Conservation (phyloP, 30 jellyfish, hydroid and myxozoan species). For the Aurelia aurita complex sp. Pacific region DNA sequence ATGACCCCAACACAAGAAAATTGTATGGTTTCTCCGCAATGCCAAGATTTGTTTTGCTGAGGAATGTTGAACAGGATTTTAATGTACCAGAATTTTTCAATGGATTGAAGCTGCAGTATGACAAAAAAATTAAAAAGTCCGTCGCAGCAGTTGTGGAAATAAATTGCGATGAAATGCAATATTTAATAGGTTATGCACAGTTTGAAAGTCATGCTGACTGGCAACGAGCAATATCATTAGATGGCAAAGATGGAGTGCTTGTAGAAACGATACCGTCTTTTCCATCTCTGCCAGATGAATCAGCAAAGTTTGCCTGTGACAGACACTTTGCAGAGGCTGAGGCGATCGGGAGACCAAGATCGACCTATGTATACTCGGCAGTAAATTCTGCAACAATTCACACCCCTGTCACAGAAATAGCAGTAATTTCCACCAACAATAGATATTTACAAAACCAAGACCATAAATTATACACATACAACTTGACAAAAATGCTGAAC, state of each 20-base stretch:
- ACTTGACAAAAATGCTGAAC: conserved; percentile 18
- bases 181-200: conserved; percentile 21
- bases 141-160: background rate
- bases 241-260: background rate
- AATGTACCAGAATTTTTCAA: background rate
- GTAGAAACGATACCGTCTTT: conserved; percentile 3
- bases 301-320: conserved; percentile 14
- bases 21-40: conserved; percentile 15
- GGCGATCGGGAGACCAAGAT: conserved; percentile 18
- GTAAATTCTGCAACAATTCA: background rate
- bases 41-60: background rate
- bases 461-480: conserved; percentile 18
- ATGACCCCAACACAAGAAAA: background rate
- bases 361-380: conserved; percentile 36
- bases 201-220: conserved; percentile 10
- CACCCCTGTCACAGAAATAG: too few relatives aligned
- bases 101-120: too few relatives aligned
- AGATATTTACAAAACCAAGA: conserved; percentile 18
- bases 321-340: conserved; percentile 15
- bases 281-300: conserved; percentile 6
- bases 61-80: background rate
- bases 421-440: background rate
- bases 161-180: background rate
- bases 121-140: too few relatives aligned
- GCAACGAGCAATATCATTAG: background rate